A percentile compares a stretch with the other conserved stretches of the same genome.
Conservation (phyloP, 2,888 invertebrate genomes). For the Deroplatys truncata region DNA sequence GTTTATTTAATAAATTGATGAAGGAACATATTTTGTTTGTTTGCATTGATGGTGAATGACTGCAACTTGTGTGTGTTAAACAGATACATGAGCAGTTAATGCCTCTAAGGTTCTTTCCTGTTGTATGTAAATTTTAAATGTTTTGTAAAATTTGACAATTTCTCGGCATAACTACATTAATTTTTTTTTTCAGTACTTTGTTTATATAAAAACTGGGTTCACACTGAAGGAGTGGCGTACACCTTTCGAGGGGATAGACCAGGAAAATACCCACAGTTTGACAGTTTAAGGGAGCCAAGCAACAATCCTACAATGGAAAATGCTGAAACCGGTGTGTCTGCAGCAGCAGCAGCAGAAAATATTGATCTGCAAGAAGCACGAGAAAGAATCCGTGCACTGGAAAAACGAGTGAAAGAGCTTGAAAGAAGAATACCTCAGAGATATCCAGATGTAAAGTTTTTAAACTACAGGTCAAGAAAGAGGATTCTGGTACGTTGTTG, state of each 20-base stretch:
- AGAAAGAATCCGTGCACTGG: slow-evolving; percentile 60
- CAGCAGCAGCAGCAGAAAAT: neutral
- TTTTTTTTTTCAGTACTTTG: slow-evolving; percentile 42
- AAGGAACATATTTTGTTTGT: too few relatives aligned
- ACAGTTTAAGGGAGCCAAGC: slow-evolving; percentile 22
- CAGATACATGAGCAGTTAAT: too few relatives aligned
- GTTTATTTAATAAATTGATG: too few relatives aligned
- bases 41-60: too few relatives aligned
- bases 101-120: too few relatives aligned
- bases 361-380: slow-evolving; percentile 50
- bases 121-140: too few relatives aligned
- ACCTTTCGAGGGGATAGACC: neutral
- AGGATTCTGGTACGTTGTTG: slow-evolving; percentile 71
- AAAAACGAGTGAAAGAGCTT: slow-evolving; percentile 66
- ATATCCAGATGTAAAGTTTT: slow-evolving; percentile 86
- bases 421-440: slow-evolving; percentile 74
- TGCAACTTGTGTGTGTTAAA: too few relatives aligned
- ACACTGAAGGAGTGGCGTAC: slow-evolving; percentile 37
- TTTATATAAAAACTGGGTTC: slow-evolving; percentile 45
- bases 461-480: slow-evolving; percentile 88
- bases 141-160: too few relatives aligned
- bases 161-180: neutral
- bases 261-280: slow-evolving; percentile 23
- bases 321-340: neutral
- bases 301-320: neutral